Evolutionary conservation across 2,888 invertebrate genomes (phyloP).

Genomic region (Drosophila nr. fundita): DNA sequence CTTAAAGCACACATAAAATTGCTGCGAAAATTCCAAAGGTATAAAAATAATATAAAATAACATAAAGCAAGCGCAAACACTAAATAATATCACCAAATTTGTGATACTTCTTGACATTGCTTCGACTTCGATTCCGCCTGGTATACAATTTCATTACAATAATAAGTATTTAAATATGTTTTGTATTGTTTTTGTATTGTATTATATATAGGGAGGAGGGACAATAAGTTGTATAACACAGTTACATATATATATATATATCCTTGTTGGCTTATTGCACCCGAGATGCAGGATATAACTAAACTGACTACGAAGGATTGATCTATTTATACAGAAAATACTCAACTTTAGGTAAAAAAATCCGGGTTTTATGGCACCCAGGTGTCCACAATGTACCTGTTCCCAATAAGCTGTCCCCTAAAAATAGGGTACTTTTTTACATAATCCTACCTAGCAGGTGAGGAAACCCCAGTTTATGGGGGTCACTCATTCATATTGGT

Average conservation of each 20-base stretch:
- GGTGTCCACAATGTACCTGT: too few species aligned
- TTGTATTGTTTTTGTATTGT: slow-evolving; percentile 12
- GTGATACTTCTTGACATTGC: slow-evolving; percentile 50
- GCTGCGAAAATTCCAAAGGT: slow-evolving; percentile 9
- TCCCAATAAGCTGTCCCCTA: too few species aligned
- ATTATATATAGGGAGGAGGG: slow-evolving; percentile 29
- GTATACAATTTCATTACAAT: slow-evolving; percentile 34
- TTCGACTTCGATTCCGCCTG: slow-evolving; percentile 26
- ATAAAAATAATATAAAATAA: slow-evolving; percentile 23
- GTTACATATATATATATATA: slow-evolving; percentile 12
- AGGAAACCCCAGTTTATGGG: too few species aligned
- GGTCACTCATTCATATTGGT: too few species aligned
- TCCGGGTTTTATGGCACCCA: too few species aligned
- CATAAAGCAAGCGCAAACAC: slow-evolving; percentile 65
- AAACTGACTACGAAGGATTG: too few species aligned
- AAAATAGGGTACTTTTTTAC: too few species aligned
- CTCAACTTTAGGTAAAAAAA: too few species aligned
- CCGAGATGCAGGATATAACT: too few species aligned
- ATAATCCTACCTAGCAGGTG: too few species aligned
- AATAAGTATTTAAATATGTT: slow-evolving; percentile 39
- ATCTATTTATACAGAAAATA: too few species aligned
- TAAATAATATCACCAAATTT: slow-evolving; percentile 78
- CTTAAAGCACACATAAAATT: slow-evolving; percentile 41
- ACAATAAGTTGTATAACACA: slow-evolving; percentile 42
- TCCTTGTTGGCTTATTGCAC: too few species aligned